Base-by-base conservation (phyloP, 2,888 invertebrate species). In the Subacronicta megacephala region DNA sequence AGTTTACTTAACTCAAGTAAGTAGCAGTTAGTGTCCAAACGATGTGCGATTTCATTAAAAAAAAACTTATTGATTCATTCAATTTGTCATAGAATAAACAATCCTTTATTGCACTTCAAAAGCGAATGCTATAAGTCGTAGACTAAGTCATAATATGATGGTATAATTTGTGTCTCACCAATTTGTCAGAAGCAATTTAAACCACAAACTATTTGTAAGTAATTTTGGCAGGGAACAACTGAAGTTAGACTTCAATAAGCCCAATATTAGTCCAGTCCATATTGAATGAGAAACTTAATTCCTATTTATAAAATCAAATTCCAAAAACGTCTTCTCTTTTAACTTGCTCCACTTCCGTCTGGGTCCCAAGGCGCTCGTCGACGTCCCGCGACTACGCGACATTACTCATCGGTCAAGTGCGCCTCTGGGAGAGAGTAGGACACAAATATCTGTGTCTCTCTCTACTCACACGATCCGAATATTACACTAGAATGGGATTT, bases 391-490 rank as follows among this genome's bases (percentile, higher is more conserved):
- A 78, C 81, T 58, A 72, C 74, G 68, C 69, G 72, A 74, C 82
- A 81, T 85, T 83, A 83, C 80, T 83, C 85, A 85, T 82, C 83
- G 85, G 86, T 82, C 86, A 85, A 84, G 80, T 82, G 81, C 69
- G 67, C 78, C 75, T 63, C 50, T 60, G 79, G 76, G 83, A 77
- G 73, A 33, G 75, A 81, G 68, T 46, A 72, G 58, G 81, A 81
- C 47, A 45, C 23, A 23, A 46, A 46, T 49, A 52, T 9, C 50
- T 13, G 51, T 33, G 18, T 61, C 67, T 35, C 44, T 26, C 6
- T 64, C 57, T 65, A 49, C 41, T 36, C 51, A 56, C 61, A 60
- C 52, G 51, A 53, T 50, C 47, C 49, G 57, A 62, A 60, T 61
- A 66, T 52, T 60, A 63, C 54, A 45, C 55, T 9, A 29, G 13